These are phyloP conservation scores for Microcebus lehilahytsara DNA, from an alignment of 2,113 vertebrate genomes.

Conservation along the genomic window DNA sequence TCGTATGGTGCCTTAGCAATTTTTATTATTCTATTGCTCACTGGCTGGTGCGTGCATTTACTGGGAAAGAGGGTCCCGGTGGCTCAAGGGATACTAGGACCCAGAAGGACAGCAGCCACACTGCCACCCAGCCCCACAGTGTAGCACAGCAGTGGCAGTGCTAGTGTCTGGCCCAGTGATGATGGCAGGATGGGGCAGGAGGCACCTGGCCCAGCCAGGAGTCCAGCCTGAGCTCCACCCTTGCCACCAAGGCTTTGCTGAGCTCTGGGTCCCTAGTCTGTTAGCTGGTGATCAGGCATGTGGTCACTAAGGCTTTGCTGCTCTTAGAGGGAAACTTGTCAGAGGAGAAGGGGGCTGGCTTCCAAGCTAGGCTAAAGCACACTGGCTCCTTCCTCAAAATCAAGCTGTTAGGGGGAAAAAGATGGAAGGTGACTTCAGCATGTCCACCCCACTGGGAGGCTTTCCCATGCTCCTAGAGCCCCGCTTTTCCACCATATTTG, in stretches of 20 bases:
- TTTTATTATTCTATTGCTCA: too few relatives aligned
- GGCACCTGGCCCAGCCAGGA: background rate
- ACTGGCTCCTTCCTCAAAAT: background rate
- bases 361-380: background rate
- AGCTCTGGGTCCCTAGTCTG: background rate
- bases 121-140: background rate
- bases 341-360: background rate
- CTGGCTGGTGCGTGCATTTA: too few relatives aligned
- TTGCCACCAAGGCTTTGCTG: background rate
- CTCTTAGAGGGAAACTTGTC: constrained; percentile 13
- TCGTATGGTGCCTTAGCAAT: too few relatives aligned
- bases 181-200: constrained; percentile 9
- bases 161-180: background rate
- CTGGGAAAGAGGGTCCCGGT: too few relatives aligned
- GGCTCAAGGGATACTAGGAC: too few relatives aligned
- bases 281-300: background rate
- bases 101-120: background rate
- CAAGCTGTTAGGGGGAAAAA: background rate
- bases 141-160: background rate
- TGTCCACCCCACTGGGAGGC: background rate
- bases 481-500: background rate
- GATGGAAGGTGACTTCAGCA: background rate
- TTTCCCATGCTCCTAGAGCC: background rate
- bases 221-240: background rate
- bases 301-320: background rate